Base-by-base conservation (phyloP, 1,140 invertebrate species). In the Agrypnia vestita region DNA sequence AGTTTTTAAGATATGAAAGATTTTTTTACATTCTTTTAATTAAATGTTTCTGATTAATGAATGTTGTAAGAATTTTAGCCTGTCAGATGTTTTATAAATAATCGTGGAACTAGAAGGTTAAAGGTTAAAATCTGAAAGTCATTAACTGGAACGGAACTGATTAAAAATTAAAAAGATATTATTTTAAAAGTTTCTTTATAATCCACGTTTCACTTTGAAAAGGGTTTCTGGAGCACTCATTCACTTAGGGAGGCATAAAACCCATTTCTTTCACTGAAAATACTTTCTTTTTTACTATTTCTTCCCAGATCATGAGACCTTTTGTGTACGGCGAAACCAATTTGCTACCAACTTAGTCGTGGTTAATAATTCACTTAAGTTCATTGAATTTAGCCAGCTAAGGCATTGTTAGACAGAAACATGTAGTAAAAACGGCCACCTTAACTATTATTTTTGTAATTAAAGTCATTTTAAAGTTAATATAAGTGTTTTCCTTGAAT, bases 181-280 rank as follows among this genome's bases (percentile, higher is more conserved):
- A 3, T 19, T 4, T 61, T 61, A 61, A 61, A 61, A 61, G 17
- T 19, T 15, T 11, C n/a, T n/a, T 10, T 19, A 4, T 4, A 13
- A 4, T 10, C n/a, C 21, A 51, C 13, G 13, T 25, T 12, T 25
- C 21, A 15, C 53, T 25, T 55, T 55, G 13, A 73, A 73, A 15
- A 4, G 19, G 21, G 11, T 15, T 25, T 19, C 9, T 8, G n/a
- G 11, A 13, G 19, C n/a, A 35, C 25, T 21, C 12, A 73, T 21
- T 55, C 19, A 47, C 19, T 73, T 55, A 73, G 4, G 69, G 69
- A n/a, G 69, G 69, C 69, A 73, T 73, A 73, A 73, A 73, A 43
- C 69, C 19, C 69, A 73, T 73, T 21, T 51, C 51, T 53, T 73
- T 73, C 19, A 53, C 21, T 8, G 25, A 13, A 13, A 53, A 53